Percentiles rank a stretch among this genome's conserved stretches.
Conservation (phyloP, 2,888 invertebrate species). For the Zygaena filipendulae region DNA sequence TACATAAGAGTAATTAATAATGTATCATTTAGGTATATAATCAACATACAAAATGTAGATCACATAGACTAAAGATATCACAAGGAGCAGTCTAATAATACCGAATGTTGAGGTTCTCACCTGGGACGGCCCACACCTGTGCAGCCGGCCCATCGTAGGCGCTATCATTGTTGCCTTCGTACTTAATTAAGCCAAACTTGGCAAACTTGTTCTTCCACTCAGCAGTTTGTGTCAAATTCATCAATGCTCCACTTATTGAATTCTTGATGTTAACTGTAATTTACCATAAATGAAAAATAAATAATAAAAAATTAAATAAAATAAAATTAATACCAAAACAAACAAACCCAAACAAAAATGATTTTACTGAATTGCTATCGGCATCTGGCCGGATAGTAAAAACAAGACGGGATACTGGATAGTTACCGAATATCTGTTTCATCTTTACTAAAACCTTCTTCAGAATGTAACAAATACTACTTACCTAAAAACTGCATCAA, state of each 20-base stretch:
- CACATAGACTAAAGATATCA: conserved; percentile 45
- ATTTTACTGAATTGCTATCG: too few species aligned
- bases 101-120: conserved; percentile 58
- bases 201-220: conserved; percentile 51
- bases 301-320: too few species aligned
- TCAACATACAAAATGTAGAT: conserved; percentile 55
- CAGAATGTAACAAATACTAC: too few species aligned
- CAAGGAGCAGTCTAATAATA: conserved; percentile 60
- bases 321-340: too few species aligned
- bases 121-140: conserved; percentile 59
- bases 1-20: too few species aligned
- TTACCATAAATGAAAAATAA: not conserved
- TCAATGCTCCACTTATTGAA: conserved; percentile 43
- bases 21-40: conserved; percentile 46
- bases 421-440: too few species aligned
- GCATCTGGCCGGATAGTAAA: too few species aligned
- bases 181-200: conserved; percentile 59
- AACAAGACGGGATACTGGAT: too few species aligned
- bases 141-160: conserved; percentile 59
- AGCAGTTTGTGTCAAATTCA: conserved; percentile 38
- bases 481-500: too few species aligned
- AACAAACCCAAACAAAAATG: too few species aligned
- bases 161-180: conserved; percentile 47
- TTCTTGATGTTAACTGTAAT: conserved; percentile 48
- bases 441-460: too few species aligned